These are phyloP conservation scores for Ciconia nigra DNA, from an alignment of 2,797 vertebrate genomes.

Conservation along the genomic window DNA sequence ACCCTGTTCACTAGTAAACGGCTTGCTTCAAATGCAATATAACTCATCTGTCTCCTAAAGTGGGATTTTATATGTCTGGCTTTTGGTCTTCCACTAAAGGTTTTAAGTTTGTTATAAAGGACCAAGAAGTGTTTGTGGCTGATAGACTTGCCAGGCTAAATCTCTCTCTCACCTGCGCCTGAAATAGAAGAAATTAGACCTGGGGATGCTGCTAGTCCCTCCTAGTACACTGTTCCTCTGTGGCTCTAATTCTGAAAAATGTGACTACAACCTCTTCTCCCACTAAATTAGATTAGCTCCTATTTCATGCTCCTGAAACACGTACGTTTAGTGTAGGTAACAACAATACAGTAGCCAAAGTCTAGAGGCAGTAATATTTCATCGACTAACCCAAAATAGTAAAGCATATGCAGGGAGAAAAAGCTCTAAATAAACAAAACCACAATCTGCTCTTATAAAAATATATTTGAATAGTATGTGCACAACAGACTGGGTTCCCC, in stretches of 20 bases:
- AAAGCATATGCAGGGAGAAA: slow-evolving; percentile 53
- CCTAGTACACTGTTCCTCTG: neutral
- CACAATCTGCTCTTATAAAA: slow-evolving; percentile 65
- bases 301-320: neutral
- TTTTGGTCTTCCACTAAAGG: neutral
- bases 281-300: neutral
- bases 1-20: accelerated
- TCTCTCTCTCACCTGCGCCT: accelerated
- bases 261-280: neutral
- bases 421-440: slow-evolving; percentile 62
- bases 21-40: neutral
- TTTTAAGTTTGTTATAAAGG: neutral
- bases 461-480: slow-evolving; percentile 31
- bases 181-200: neutral
- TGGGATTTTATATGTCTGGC: neutral
- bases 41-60: accelerated
- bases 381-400: slow-evolving; percentile 46
- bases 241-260: neutral
- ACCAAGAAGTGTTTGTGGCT: neutral
- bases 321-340: neutral
- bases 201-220: neutral
- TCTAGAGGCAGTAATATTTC: slow-evolving; percentile 35
- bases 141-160: neutral
- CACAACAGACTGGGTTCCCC: slow-evolving; percentile 60
- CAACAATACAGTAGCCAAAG: neutral